These are phyloP conservation scores for Actinernus sp. DNA, from an alignment of 92 coral and sea anemone species.

Conservation along the genomic window DNA sequence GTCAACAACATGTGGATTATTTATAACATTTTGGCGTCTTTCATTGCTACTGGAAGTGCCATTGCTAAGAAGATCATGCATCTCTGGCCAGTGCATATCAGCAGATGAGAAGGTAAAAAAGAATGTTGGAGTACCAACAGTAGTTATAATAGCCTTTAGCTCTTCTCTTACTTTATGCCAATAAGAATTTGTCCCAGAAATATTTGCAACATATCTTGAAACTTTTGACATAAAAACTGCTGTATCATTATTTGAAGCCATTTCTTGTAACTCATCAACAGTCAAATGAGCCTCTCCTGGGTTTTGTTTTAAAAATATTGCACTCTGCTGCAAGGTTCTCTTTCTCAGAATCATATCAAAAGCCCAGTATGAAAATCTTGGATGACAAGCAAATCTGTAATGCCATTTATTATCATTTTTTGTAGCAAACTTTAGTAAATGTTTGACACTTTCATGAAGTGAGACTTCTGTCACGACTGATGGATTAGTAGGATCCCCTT, in stretches of 20 bases:
- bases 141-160: slow-evolving; percentile 56
- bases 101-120: slow-evolving; percentile 77
- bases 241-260: slow-evolving; percentile 51
- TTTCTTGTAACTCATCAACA: slow-evolving; percentile 61
- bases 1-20: slow-evolving; percentile 72
- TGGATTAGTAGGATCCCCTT: slow-evolving; percentile 51
- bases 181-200: slow-evolving; percentile 62
- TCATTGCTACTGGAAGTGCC: slow-evolving; percentile 41
- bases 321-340: slow-evolving; percentile 58
- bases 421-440: slow-evolving; percentile 56
- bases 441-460: slow-evolving; percentile 30
- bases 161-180: slow-evolving; percentile 61
- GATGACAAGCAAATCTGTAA: slow-evolving; percentile 58
- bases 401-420: slow-evolving; percentile 33
- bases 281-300: too few relatives aligned
- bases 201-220: slow-evolving; percentile 70
- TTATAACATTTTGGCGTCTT: slow-evolving; percentile 64
- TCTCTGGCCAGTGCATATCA: slow-evolving; percentile 75
- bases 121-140: slow-evolving; percentile 68
- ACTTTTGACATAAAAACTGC: slow-evolving; percentile 61
- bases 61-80: slow-evolving; percentile 37
- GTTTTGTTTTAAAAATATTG: slow-evolving; percentile 45
- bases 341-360: slow-evolving; percentile 66
- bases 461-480: slow-evolving; percentile 42
- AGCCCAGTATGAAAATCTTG: slow-evolving; percentile 71